Evolutionary conservation across 2,888 invertebrate species (phyloP).

Genomic region (Eupithecia abbreviata): DNA sequence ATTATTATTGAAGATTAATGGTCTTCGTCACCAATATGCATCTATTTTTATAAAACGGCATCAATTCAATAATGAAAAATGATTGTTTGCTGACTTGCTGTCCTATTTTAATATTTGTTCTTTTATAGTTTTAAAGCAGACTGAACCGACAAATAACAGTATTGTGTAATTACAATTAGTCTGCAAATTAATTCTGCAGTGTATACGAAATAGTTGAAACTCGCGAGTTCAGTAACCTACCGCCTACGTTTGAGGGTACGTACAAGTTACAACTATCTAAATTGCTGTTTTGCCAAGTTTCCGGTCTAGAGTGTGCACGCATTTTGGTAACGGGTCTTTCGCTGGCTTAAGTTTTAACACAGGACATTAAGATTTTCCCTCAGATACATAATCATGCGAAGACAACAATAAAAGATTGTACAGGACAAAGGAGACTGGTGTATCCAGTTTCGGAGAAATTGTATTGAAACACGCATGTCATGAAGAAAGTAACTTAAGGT

Average conservation of each 20-base stretch:
- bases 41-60: neutral
- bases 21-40: neutral
- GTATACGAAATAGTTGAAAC: conserved; percentile 37
- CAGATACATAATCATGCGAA: neutral
- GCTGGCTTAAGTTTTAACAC: conserved; percentile 1
- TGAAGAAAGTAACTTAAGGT: neutral
- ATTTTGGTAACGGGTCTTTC: conserved; percentile 51
- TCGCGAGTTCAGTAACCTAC: conserved; percentile 60
- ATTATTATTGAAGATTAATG: neutral
- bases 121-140: neutral
- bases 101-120: neutral
- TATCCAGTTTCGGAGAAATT: neutral
- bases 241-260: conserved; percentile 60
- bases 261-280: conserved; percentile 48
- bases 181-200: conserved; percentile 34
- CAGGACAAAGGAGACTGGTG: neutral
- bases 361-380: neutral
- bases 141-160: neutral
- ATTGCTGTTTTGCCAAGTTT: conserved; percentile 57
- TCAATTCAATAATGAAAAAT: neutral
- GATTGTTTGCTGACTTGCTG: neutral
- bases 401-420: neutral
- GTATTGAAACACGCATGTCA: neutral
- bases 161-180: conserved; percentile 11
- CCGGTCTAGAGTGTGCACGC: conserved; percentile 52